These are phyloP conservation scores for Sesamia nonagrioides DNA, from an alignment of 1,140 invertebrate genomes.

Conservation along the genomic window DNA sequence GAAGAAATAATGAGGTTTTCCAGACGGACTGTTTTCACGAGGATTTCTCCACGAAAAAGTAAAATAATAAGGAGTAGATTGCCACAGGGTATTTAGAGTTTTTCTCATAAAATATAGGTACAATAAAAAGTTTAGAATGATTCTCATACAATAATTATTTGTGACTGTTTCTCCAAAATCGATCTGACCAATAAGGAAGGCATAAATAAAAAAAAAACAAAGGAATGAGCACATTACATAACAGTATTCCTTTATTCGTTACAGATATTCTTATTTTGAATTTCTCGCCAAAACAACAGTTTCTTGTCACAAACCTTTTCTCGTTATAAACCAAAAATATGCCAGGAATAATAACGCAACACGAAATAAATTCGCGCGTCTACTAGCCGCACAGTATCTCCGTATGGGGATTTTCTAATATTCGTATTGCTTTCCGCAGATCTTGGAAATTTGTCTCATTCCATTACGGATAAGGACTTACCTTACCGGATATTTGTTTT, in stretches of 20 bases:
- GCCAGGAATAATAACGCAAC: not conserved
- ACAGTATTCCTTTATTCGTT: no score
- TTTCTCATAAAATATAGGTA: no score
- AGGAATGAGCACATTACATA: no score
- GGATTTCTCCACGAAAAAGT: no score
- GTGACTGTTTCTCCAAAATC: not conserved
- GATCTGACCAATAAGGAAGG: not conserved
- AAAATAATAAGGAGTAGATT: no score
- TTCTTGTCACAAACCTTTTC: not conserved
- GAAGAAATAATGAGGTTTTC: no score
- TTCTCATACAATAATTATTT: no score
- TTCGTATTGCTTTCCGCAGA: slow-evolving; percentile 44
- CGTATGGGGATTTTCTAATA: slow-evolving; percentile 45
- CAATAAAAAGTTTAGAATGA: no score
- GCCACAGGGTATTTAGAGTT: no score
- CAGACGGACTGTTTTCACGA: no score
- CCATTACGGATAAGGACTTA: slow-evolving; percentile 34
- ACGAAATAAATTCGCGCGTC: slow-evolving; percentile 9
- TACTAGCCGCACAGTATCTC: slow-evolving; percentile 22
- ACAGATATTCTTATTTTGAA: no score
- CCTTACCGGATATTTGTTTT: slow-evolving; percentile 17
- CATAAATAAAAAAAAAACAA: no score
- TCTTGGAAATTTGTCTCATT: slow-evolving; percentile 42
- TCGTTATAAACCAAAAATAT: not conserved
- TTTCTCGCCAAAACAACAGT: not conserved